Base-by-base conservation (phyloP, 2,888 invertebrate genomes). In the Rhyacophila evoluta region DNA sequence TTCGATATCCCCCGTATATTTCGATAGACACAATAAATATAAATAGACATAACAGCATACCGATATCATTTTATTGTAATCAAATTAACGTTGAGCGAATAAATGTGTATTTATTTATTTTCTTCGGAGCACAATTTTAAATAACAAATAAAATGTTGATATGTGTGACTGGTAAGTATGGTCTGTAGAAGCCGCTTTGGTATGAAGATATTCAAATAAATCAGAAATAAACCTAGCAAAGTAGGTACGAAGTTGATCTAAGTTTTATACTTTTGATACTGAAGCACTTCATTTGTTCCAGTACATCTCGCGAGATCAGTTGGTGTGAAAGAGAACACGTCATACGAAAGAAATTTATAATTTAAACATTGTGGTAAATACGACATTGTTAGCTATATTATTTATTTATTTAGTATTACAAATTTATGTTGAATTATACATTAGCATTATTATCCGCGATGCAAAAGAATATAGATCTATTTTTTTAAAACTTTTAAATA, bases 291-390 rank as follows among this genome's bases (percentile, higher is more conserved):
- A 55, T 55, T 55, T 25, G 55, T 55, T 55, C 55, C 55, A 55
- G 55, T 55, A 55, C 25, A 25, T 55, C 55, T 55, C 55, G 55
- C 6, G 2, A 55, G 55, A 55, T 55, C 55, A 55, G 55, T 55
- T 19, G 55, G 55, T 55, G 55, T 25, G 10, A 55, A 25, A 19
- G 19, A 55, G 19, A 55, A 55, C 55, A 55, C 55, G 55, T 55
- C 55, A 55, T 10, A 55, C 25, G 55, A 55, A 55, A 19, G 55
- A 55, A 19, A 8, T 55, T 55, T n/a, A 25, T 55, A 55, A 8
- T 55, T 55, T 55, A 55, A 55, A 55, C 8, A 4, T 55, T 55
- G 10, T 10, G 55, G 55, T n/a, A 25, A 55, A 55, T 10, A 19
- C 55, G 29, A 33, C n/a, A n/a, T n/a, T n/a, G n/a, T n/a, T n/a